Conservation (phyloP, 2,797 vertebrate genomes). For the Anableps anableps region DNA sequence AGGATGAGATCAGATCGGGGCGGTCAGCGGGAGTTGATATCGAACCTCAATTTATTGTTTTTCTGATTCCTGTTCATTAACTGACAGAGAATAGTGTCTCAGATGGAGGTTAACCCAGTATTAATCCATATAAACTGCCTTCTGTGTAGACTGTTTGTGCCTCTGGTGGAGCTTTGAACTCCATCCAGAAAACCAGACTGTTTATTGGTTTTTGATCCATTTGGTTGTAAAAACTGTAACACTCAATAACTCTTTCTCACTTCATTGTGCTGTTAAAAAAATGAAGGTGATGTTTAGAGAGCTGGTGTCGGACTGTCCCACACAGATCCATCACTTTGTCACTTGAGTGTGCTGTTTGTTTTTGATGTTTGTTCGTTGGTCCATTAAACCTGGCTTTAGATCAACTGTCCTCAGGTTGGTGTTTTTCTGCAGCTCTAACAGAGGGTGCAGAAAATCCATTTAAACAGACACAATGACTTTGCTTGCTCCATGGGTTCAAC, state of each 20-base stretch:
- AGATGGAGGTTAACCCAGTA: constrained; percentile 8
- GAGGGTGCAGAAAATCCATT: neutral
- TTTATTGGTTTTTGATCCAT: neutral
- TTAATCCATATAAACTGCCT: neutral
- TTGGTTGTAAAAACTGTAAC: neutral
- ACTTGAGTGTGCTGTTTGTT: constrained; percentile 10
- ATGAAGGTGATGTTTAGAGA: constrained; percentile 27
- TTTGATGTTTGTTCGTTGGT: constrained; percentile 40
- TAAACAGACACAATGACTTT: neutral
- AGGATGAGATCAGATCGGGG: constrained; percentile 30
- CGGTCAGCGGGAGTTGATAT: neutral
- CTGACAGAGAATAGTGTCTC: neutral
- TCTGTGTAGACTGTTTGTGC: constrained; percentile 1
- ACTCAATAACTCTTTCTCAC: constrained; percentile 14
- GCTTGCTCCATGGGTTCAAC: too few species aligned
- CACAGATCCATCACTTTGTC: constrained; percentile 24
- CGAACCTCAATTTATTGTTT: constrained; percentile 29
- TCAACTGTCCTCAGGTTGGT: constrained; percentile 27
- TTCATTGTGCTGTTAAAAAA: constrained; percentile 11
- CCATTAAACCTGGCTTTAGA: constrained; percentile 34
- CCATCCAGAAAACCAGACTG: neutral
- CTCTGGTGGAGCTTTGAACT: neutral
- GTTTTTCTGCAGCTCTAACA: constrained; percentile 9
- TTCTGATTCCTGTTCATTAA: constrained; percentile 7
- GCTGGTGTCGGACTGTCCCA: constrained; percentile 30